Evolutionary conservation across 2,113 vertebrate species (phyloP).

Genomic region (Camelus bactrianus): DNA sequence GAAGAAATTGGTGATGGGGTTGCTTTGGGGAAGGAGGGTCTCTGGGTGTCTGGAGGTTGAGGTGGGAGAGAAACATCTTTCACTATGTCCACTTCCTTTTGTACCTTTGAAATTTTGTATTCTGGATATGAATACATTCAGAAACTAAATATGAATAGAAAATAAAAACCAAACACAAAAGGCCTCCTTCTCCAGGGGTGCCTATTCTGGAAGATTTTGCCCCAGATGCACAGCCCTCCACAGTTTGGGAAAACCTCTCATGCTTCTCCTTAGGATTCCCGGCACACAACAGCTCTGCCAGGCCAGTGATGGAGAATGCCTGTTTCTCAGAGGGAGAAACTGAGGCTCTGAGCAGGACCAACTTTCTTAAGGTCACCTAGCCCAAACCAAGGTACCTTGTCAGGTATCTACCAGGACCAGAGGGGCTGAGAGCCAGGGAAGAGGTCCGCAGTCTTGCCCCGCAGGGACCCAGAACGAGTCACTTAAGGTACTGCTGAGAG

Average conservation of each 20-base stretch:
- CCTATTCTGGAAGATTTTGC: not conserved
- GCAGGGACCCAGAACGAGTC: not conserved
- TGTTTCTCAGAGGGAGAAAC: not conserved
- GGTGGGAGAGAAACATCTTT: not conserved
- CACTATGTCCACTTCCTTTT: not conserved
- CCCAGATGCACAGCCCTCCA: not conserved
- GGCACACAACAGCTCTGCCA: rapidly evolving
- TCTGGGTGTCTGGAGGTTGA: not conserved
- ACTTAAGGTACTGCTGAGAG: not conserved
- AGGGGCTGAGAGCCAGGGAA: not conserved
- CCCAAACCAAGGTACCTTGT: not conserved
- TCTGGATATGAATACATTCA: not conserved
- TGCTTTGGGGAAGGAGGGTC: not conserved
- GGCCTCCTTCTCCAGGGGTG: not conserved
- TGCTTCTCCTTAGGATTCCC: not conserved
- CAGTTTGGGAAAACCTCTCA: not conserved
- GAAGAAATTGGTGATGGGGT: not conserved
- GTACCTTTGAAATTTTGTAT: not conserved
- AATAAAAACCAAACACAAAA: not conserved
- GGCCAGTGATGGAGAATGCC: not conserved
- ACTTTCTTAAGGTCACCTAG: not conserved
- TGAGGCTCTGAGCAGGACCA: not conserved
- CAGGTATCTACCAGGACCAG: not conserved
- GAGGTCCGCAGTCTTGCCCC: not conserved
- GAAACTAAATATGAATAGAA: conserved; percentile 11